Evolutionary conservation across 2,888 invertebrate species (phyloP), one percentile per base, ranked within the genome.

Genomic region (Acholoe squamosa): DNA sequence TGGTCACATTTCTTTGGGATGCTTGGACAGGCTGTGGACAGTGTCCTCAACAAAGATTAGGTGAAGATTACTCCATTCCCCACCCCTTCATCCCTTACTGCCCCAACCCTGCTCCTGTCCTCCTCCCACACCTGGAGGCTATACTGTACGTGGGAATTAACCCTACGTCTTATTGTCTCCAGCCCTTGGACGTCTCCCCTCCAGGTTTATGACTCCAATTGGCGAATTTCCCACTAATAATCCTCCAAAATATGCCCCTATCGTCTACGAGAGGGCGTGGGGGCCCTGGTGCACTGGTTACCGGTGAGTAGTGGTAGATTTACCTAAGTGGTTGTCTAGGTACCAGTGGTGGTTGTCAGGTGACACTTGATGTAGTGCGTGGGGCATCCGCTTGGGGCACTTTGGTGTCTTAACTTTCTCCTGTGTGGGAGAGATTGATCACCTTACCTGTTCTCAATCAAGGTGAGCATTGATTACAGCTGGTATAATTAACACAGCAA

Each of bases 161-260:
- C 80, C 25, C 43, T 19, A 34, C 34, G 43, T 19, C 80, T 19
- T 34, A 80, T 80, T 80, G 80, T 80, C 80, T 80, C 80, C 80
- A 34, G 80, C 43, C 34, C 28, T 31, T 10, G 3, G n/a, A n/a
- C 76, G 28, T n/a, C 31, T 16, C 76, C 76, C 33, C 80, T 71
- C 71, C 31, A 14, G 43, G 80, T 80, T 80, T 80, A 80, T 43
- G 43, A 80, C 80, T 33, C 34, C 80, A 80, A 80, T 80, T 80
- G 80, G 0, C 80, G 80, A 80, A 80, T 80, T 80, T 80, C 43
- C 43, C 80, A 80, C 80, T 80, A 80, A 80, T 80, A 80, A 80
- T 43, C 76, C 76, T n/a, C 25, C 25, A n/a, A 76, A 76, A 76
- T 76, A 16, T 76, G 31, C 76, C 76, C 76, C 76, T 28, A 28